A percentile compares a stretch with the other conserved stretches of the same genome.
Evolutionary conservation across 2,113 vertebrate species (phyloP).

Genomic region (Alaudala cheleensis): DNA sequence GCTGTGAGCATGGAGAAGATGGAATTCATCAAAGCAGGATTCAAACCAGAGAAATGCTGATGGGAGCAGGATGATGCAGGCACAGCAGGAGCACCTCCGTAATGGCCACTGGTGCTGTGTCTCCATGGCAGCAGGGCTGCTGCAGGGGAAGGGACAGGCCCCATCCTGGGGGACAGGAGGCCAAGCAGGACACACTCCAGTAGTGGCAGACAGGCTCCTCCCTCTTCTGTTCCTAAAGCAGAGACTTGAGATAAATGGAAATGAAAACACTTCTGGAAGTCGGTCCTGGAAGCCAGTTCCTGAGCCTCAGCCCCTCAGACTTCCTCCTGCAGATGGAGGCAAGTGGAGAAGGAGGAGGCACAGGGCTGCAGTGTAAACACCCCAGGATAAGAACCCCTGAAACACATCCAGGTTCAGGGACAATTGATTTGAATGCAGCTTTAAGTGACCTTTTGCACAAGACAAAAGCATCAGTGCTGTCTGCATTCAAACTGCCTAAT

Average conservation of each 20-base stretch:
- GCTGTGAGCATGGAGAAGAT: not conserved
- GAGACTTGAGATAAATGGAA: not conserved
- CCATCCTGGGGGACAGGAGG: not conserved
- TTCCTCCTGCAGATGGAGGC: not conserved
- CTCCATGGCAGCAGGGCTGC: not conserved
- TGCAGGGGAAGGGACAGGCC: not conserved
- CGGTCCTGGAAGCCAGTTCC: rapidly evolving
- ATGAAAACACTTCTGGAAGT: not conserved
- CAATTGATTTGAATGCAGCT: not conserved
- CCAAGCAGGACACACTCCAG: not conserved
- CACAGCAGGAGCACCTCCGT: not conserved
- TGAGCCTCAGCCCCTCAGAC: not conserved
- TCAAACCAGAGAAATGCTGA: not conserved
- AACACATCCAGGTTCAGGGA: not conserved
- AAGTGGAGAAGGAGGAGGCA: not conserved
- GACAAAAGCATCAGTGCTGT: not conserved
- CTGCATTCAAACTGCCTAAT: not conserved
- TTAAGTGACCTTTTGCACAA: not conserved
- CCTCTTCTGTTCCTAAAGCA: not conserved
- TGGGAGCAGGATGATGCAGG: not conserved
- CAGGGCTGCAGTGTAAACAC: not conserved
- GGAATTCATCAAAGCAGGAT: not conserved
- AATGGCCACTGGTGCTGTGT: not conserved
- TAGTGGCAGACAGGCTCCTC: not conserved
- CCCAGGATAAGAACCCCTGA: not conserved